Evolutionary conservation across 2,888 invertebrate species (phyloP).

Genomic region (Dorcus parallelipipedus): DNA sequence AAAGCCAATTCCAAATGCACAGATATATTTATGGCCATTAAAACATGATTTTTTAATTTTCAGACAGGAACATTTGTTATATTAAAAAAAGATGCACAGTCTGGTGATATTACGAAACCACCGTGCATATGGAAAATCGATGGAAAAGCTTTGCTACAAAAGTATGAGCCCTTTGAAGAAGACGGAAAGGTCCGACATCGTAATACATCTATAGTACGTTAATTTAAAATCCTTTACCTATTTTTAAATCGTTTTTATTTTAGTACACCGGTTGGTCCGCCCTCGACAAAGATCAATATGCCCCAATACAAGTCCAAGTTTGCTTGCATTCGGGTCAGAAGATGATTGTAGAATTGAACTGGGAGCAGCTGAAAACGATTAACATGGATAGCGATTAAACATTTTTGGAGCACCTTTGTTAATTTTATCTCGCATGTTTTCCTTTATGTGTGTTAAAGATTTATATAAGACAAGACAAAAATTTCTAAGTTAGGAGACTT

Average conservation of each 20-base stretch:
- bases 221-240: not conserved
- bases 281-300: constrained; percentile 45
- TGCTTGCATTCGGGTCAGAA: constrained; percentile 39
- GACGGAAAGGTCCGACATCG: constrained; percentile 42
- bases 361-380: constrained; percentile 42
- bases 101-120: constrained; percentile 40
- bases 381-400: constrained; percentile 42
- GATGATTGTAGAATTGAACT: constrained; percentile 42
- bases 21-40: no score
- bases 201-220: constrained; percentile 47
- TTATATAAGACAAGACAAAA: no score
- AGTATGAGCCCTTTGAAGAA: constrained; percentile 48
- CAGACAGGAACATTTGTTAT: constrained; percentile 47
- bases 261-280: constrained; percentile 50
- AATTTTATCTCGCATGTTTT: no score
- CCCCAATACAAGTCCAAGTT: constrained; percentile 43
- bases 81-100: constrained; percentile 44
- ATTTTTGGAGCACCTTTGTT: not conserved
- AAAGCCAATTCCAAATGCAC: not conserved
- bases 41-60: constrained; percentile 17
- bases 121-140: constrained; percentile 48
- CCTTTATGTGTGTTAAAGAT: not conserved
- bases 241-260: constrained; percentile 9
- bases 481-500: no score
- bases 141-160: constrained; percentile 50